Evolutionary conservation across 2,797 vertebrate genomes (phyloP).

Genomic region (Taenioides sp.): DNA sequence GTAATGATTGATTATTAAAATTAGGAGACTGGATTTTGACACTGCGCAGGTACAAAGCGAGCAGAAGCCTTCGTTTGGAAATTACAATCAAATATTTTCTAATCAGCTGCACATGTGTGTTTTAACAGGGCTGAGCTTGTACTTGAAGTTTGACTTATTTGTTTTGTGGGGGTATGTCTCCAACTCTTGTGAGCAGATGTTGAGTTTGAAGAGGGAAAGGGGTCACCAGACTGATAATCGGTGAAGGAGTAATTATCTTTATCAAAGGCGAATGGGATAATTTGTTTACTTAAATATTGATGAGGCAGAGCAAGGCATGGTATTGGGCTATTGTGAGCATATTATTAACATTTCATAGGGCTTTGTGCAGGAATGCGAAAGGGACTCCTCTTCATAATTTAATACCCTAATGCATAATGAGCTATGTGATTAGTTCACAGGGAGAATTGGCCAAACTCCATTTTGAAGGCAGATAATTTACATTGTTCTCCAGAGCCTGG

Average conservation of each 20-base stretch:
- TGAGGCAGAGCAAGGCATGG: constrained; percentile 91
- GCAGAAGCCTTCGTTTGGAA: constrained; percentile 63
- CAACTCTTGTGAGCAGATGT: constrained; percentile 81
- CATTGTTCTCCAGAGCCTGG: constrained; percentile 99
- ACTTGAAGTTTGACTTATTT: constrained; percentile 79
- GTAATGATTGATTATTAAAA: constrained; percentile 62
- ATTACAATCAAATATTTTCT: constrained; percentile 76
- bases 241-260: constrained; percentile 97
- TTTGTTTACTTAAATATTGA: constrained; percentile 99
- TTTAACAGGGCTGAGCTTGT: constrained; percentile 70
- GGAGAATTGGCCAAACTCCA: constrained; percentile 98
- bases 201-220: constrained; percentile 87
- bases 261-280: constrained; percentile 95
- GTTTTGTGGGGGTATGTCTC: constrained; percentile 55
- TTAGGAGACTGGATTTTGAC: constrained; percentile 46
- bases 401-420: constrained; percentile 99
- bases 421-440: constrained; percentile 99
- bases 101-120: constrained; percentile 80
- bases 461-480: constrained; percentile 99
- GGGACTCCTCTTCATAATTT: constrained; percentile 99
- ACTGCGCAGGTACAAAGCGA: constrained; percentile 53
- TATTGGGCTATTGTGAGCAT: constrained; percentile 97
- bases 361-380: constrained; percentile 99
- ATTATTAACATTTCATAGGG: constrained; percentile 99
- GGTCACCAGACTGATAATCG: constrained; percentile 92